These are phyloP conservation scores for Nesoenas mayeri DNA, from an alignment of 2,113 vertebrate genomes.

Conservation along the genomic window DNA sequence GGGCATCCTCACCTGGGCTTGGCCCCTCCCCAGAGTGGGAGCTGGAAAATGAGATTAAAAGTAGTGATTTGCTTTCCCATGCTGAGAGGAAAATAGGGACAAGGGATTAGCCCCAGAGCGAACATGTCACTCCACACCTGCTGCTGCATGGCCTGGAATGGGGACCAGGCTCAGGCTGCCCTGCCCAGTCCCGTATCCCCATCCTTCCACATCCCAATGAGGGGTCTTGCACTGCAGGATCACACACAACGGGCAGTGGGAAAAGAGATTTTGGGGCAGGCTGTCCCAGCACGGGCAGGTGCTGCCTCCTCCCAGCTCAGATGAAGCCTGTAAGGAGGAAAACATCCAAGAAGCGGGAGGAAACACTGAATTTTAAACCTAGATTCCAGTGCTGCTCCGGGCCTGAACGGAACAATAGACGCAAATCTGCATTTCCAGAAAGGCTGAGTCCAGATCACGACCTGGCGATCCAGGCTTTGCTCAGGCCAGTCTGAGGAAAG, in stretches of 20 bases:
- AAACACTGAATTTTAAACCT: background rate
- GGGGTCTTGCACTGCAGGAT: no score
- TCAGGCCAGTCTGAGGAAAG: background rate
- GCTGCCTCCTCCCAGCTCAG: background rate
- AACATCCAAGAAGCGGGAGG: background rate
- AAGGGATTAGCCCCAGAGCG: slow-evolving; percentile 10
- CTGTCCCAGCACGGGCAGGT: background rate
- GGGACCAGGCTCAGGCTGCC: background rate
- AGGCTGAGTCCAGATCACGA: no score
- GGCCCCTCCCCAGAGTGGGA: background rate
- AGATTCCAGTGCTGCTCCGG: fast-evolving
- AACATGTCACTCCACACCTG: background rate
- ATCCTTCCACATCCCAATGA: background rate
- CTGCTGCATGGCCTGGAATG: background rate
- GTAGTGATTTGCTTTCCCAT: background rate
- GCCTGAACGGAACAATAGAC: background rate
- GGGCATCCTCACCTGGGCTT: background rate
- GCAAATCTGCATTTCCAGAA: background rate
- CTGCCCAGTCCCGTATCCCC: background rate
- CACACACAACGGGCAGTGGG: background rate
- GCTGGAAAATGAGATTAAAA: slow-evolving; percentile 53
- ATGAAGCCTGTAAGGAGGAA: background rate
- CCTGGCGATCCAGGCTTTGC: background rate
- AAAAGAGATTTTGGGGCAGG: background rate
- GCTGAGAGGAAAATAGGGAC: slow-evolving; percentile 43